Evolutionary conservation across 1,140 invertebrate genomes (phyloP), one percentile per base, ranked within the genome.

Genomic region (Neoseiulus cucumeris): DNA sequence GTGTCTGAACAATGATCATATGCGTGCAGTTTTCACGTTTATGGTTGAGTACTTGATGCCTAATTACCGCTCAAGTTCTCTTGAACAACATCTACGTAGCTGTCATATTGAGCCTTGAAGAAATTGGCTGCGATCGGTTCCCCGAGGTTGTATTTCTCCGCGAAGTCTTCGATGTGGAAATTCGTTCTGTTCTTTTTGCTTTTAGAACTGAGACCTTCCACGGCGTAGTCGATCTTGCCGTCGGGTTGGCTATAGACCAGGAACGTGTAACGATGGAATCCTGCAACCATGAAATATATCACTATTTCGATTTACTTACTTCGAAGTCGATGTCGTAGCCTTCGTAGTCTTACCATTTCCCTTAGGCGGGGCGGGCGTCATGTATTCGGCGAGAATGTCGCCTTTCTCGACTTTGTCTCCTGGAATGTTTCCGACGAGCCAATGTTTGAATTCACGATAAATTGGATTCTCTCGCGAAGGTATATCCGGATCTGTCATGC

Each of bases 401-500:
- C 91, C 91, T 42, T 82, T 77, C 0, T 72, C 71, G 0, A 95
- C 73, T 51, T 87, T 78, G 66, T 76, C 77, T 20, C 86, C 89
- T 4, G 87, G 87, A 72, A 96, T 89, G 72, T 96, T 96, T 5
- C 80, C 86, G 0, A 95, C 85, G 2, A 93, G 74, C 90, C 91
- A 95, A 74, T 94, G 91, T 71, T 88, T 86, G 84, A 85, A 91
- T 77, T 93, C 90, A 1, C 89, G 79, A 71, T 82, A 86, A 64
- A 81, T 85, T 0, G 84, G 87, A 39, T 85, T 79, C 6, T 82
- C 77, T 5, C 89, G 82, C 71, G 84, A 87, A 12, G 90, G 90
- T 14, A 89, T 88, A 80, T 94, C 90, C 2, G 89, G 89, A 84
- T 93, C 90, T 86, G 78, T 85, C 85, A 91, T 84, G 64, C 83